These are phyloP conservation scores for Panopea generosa DNA, from an alignment of 2,888 invertebrate genomes.

Conservation along the genomic window DNA sequence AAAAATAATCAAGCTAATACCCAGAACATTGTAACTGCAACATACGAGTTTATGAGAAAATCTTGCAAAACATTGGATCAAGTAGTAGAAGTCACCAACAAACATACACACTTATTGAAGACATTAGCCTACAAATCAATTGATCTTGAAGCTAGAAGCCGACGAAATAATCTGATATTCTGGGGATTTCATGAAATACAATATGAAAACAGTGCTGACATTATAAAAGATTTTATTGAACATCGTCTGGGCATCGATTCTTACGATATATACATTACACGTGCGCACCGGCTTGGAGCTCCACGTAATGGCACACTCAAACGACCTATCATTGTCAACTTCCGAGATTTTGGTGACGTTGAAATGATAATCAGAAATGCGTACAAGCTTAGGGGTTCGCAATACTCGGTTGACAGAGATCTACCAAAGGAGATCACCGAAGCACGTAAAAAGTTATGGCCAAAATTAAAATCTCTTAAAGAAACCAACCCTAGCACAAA, in stretches of 20 bases:
- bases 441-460: neutral
- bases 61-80: neutral
- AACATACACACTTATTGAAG: neutral
- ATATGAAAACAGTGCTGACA: neutral
- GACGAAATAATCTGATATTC: conserved; percentile 8
- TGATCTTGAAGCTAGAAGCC: neutral
- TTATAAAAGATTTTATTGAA: neutral
- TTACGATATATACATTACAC: neutral
- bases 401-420: neutral
- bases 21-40: no score
- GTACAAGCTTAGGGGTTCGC: neutral
- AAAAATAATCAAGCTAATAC: no score
- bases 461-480: neutral
- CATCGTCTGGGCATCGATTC: neutral
- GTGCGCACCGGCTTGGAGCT: neutral
- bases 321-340: neutral
- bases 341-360: neutral
- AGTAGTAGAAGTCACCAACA: neutral
- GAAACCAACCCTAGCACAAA: neutral
- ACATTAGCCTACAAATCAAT: conserved; percentile 6
- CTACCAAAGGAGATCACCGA: neutral
- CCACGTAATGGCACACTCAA: neutral
- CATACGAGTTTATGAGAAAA: no score
- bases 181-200: neutral
- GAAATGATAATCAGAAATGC: neutral